Percentiles rank a stretch among this genome's conserved stretches.
These are phyloP conservation scores for Papilio polytes DNA, from an alignment of 1,140 invertebrate genomes.

Conservation along the genomic window DNA sequence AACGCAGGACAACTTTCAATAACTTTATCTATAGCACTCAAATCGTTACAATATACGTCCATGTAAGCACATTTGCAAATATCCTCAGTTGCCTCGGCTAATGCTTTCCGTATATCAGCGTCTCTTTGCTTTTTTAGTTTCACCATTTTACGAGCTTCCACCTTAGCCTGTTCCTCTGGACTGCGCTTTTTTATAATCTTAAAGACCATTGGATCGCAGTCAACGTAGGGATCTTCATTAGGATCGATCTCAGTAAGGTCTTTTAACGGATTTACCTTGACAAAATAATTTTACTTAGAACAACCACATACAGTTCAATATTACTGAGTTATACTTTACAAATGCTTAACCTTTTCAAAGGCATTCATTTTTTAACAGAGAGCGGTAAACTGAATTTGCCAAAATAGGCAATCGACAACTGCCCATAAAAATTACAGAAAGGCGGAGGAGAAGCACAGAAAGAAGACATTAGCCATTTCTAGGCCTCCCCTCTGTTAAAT, in stretches of 20 bases:
- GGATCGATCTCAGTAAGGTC: conserved; percentile 79
- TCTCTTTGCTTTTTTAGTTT: conserved; percentile 76
- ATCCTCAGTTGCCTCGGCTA: conserved; percentile 75
- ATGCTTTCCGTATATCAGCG: conserved; percentile 74
- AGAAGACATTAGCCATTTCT: no score
- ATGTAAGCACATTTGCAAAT: conserved; percentile 82
- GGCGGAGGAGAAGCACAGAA: no score
- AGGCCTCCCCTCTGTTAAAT: no score
- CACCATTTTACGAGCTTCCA: conserved; percentile 75
- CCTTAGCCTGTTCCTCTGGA: conserved; percentile 77
- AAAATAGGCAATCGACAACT: no score
- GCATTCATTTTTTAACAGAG: no score
- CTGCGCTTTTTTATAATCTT: conserved; percentile 84
- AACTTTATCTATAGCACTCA: conserved; percentile 76
- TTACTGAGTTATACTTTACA: no score
- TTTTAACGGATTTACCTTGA: conserved; percentile 83
- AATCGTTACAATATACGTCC: conserved; percentile 80
- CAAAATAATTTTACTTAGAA: conserved; percentile 36
- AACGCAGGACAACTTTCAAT: conserved; percentile 78
- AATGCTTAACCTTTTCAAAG: no score
- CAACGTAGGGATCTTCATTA: conserved; percentile 85
- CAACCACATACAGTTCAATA: no score
- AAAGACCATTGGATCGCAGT: conserved; percentile 84
- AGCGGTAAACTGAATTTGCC: no score
- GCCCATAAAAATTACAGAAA: no score